Percentiles rank a stretch among this genome's conserved stretches.
Evolutionary conservation across 2,113 vertebrate species (phyloP).

Genomic region (Ciconia stormi): DNA sequence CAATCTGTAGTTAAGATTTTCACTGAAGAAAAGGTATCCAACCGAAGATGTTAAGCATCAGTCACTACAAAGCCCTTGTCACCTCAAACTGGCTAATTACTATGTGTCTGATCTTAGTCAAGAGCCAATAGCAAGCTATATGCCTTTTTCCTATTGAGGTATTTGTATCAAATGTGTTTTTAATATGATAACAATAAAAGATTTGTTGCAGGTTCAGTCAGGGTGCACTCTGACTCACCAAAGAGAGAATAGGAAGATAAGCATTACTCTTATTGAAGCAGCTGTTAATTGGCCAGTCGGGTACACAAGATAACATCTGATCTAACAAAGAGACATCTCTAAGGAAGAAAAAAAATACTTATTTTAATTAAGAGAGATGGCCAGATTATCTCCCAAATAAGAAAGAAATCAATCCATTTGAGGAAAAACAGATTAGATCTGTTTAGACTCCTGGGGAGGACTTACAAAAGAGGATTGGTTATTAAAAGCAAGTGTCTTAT

Average conservation of each 20-base stretch:
- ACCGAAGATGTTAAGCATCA: neutral
- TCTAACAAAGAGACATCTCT: constrained; percentile 1
- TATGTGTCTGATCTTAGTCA: neutral
- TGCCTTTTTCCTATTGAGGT: neutral
- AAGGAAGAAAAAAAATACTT: neutral
- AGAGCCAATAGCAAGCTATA: neutral
- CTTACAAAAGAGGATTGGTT: neutral
- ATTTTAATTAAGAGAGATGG: constrained; percentile 39
- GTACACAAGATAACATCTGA: constrained; percentile 24
- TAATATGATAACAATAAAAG: neutral
- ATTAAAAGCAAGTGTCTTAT: neutral
- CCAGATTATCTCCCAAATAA: constrained; percentile 19
- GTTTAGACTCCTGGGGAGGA: neutral
- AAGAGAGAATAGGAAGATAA: neutral
- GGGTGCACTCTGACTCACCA: neutral
- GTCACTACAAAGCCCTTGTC: neutral
- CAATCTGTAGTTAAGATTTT: neutral
- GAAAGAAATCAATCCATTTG: constrained; percentile 25
- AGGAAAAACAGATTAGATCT: constrained; percentile 37
- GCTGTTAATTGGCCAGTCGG: constrained; percentile 27
- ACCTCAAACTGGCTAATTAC: neutral
- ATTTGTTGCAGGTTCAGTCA: neutral
- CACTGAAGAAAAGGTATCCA: neutral
- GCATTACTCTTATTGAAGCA: neutral
- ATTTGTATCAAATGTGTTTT: neutral